Evolutionary conservation across 23 tunicate genomes (phyloP).

Genomic region (Halocynthia aurantium): DNA sequence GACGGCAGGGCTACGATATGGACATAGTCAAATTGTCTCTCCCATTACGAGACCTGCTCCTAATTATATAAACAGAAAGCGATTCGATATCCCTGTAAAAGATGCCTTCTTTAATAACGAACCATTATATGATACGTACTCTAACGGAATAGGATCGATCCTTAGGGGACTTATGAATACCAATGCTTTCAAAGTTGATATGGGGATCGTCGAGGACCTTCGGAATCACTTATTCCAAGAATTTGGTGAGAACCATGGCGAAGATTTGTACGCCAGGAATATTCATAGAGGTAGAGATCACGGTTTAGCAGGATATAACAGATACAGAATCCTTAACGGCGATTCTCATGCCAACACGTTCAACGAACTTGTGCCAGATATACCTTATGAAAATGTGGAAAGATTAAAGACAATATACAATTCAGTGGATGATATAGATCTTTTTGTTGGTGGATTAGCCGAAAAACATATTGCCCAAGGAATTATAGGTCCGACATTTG

Average conservation of each 20-base stretch:
- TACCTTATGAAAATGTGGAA: constrained; percentile 9
- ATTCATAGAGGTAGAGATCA: constrained; percentile 85
- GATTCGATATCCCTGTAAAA: not conserved
- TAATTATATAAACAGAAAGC: constrained; percentile 29
- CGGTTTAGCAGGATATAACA: constrained; percentile 77
- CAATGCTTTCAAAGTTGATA: constrained; percentile 50
- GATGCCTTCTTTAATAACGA: constrained; percentile 56
- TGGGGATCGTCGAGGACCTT: constrained; percentile 35
- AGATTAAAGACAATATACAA: constrained; percentile 21
- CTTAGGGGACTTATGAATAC: constrained; percentile 56
- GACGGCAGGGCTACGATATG: constrained; percentile 77
- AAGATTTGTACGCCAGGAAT: constrained; percentile 52
- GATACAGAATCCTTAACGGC: constrained; percentile 66
- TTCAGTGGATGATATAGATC: constrained; percentile 68
- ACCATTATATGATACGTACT: constrained; percentile 22
- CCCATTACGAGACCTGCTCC: constrained; percentile 31
- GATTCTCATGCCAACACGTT: constrained; percentile 34
- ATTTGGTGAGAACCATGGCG: not conserved
- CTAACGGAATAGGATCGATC: constrained; percentile 53
- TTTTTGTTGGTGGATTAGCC: constrained; percentile 56
- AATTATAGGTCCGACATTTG: constrained; percentile 63
- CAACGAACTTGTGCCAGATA: constrained; percentile 32
- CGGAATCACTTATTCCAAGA: constrained; percentile 48
- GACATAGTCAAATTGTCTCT: constrained; percentile 54
- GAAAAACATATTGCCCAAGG: constrained; percentile 53